These are phyloP conservation scores for Panthera tigris DNA, from an alignment of 2,113 vertebrate species.

Conservation along the genomic window DNA sequence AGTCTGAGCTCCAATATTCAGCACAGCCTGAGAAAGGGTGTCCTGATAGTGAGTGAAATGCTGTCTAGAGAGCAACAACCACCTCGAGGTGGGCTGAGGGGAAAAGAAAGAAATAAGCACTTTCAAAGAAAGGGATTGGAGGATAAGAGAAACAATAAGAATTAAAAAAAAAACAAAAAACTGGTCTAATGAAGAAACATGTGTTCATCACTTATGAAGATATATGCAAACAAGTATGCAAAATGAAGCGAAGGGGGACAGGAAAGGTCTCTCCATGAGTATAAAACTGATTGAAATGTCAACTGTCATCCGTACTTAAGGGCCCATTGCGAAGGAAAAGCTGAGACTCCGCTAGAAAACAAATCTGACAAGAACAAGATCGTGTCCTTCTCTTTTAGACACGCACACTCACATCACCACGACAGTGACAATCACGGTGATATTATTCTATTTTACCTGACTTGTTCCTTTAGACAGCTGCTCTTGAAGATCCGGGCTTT, in stretches of 20 bases:
- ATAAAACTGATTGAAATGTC: constrained; percentile 1
- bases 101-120: not conserved
- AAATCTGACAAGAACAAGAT: not conserved
- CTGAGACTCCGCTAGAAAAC: not conserved
- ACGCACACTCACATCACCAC: not conserved
- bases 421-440: not conserved
- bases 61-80: not conserved
- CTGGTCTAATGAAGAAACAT: not conserved
- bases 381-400: not conserved
- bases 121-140: constrained; percentile 1
- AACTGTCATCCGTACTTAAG: not conserved
- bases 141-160: not conserved
- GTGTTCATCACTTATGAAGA: not conserved
- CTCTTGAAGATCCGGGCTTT: not conserved
- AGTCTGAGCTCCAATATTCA: not conserved
- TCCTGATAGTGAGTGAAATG: not conserved
- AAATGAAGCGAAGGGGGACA: not conserved
- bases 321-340: not conserved
- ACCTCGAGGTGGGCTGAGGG: not conserved
- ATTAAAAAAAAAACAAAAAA: not conserved
- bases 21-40: not conserved
- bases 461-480: not conserved
- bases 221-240: not conserved
- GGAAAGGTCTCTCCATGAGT: not conserved
- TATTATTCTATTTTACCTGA: not conserved